Evolutionary conservation across 2,113 vertebrate genomes (phyloP), one percentile per base, ranked within the genome.

Genomic region (Percopsis transmontana): DNA sequence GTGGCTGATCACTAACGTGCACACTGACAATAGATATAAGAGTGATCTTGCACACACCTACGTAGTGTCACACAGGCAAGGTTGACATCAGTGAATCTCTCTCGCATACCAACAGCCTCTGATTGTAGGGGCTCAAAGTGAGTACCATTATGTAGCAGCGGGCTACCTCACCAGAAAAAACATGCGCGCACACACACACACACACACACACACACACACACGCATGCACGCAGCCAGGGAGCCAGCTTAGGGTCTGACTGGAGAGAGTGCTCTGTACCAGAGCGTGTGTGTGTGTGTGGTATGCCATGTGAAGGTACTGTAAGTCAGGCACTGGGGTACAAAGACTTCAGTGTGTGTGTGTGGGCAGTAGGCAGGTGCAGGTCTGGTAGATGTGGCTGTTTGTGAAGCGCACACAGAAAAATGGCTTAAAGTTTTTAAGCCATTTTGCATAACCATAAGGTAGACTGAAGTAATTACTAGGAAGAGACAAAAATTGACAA

Each of bases 51-150:
- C 48, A 53, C 5, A 70, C 48, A 50, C 48, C 48, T 63, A 60
- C 20, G 18, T 62, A 45, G 51, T 72, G 56, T 60, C 55, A 50
- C 59, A 54, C 66, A 75, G 57, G 62, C 20, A 53, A 42, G 7
- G 15, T 56, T n/a, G 48, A 77, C 60, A 77, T 81, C 52, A 80
- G 40, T 82, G 79, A 82, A 68, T 80, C 73, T 72, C 42, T 58
- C n/a, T n/a, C n/a, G n/a, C n/a, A n/a, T 45, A 40, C 23, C 10
- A 2, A 19, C 18, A 47, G 12, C 15, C 27, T 7, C 27, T 33
- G 27, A 33, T 33, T 33, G 27, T 33, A 6, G 8, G 27, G 27
- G 27, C 27, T 33, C 27, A 33, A 33, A 6, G 27, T 33, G 27
- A 33, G 27, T 33, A 7, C 27, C 27, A 33, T n/a, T n/a, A n/a